phyloP scores from a whole-genome alignment of 2,888 invertebrate genomes.

The Cheilosia urbana region DNA sequence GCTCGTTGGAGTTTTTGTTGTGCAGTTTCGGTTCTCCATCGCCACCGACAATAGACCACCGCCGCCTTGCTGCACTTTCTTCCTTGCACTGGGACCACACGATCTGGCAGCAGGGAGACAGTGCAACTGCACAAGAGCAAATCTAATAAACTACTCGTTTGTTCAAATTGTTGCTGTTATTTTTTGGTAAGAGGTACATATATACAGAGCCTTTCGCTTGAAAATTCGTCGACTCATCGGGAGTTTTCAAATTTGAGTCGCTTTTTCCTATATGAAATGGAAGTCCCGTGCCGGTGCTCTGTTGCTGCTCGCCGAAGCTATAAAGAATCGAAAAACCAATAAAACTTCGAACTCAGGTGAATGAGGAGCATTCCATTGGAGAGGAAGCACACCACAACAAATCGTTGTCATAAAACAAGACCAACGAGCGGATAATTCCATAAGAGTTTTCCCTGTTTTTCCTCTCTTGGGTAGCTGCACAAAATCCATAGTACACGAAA shows the following conservation, averaged over 20 bases:
- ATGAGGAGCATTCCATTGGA: constrained; percentile 72
- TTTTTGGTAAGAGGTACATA: constrained; percentile 2
- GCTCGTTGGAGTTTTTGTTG: constrained; percentile 27
- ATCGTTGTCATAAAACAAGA: constrained; percentile 75
- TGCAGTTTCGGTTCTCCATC: constrained; percentile 11
- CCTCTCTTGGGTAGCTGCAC: constrained; percentile 2
- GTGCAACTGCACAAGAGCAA: constrained; percentile 43
- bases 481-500: constrained; percentile 54
- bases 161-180: constrained; percentile 40
- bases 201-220: constrained; percentile 34
- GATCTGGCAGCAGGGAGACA: not conserved
- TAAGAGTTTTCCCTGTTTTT: constrained; percentile 62
- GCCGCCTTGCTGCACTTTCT: constrained; percentile 56
- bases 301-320: constrained; percentile 41
- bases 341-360: constrained; percentile 71
- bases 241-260: constrained; percentile 56
- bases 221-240: constrained; percentile 64
- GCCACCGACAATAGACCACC: constrained; percentile 63
- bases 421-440: constrained; percentile 75
- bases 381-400: constrained; percentile 72
- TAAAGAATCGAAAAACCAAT: constrained; percentile 73
- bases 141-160: constrained; percentile 73
- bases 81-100: constrained; percentile 7
- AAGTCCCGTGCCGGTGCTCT: constrained; percentile 32
- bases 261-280: constrained; percentile 1